These are phyloP conservation scores for Lepidurus arcticus DNA, from an alignment of 1,140 invertebrate species.

Conservation along the genomic window DNA sequence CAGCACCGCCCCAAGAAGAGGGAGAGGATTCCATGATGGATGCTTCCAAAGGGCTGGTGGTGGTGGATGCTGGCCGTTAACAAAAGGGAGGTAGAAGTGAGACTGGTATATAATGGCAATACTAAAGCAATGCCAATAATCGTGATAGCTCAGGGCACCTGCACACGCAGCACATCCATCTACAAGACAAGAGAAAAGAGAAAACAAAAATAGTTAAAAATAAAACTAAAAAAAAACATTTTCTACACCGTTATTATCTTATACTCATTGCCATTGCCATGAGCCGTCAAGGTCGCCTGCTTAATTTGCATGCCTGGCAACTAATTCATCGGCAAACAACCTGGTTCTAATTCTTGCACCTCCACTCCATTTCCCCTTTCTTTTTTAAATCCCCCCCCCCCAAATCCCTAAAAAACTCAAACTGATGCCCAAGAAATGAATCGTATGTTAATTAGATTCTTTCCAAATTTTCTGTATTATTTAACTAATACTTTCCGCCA, in stretches of 20 bases:
- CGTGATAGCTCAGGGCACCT: slow-evolving; percentile 16
- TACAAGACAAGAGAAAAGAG: neutral
- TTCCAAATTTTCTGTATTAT: no score
- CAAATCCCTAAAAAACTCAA: no score
- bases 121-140: neutral
- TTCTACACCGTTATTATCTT: neutral
- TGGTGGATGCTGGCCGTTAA: neutral
- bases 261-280: neutral
- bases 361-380: no score
- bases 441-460: no score
- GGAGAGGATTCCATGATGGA: neutral
- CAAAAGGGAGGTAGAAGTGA: neutral
- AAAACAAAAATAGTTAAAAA: neutral
- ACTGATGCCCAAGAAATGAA: no score
- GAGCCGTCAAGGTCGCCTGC: no score
- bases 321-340: no score
- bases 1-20: neutral
- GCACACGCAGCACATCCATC: slow-evolving; percentile 20
- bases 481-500: no score
- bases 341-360: no score
- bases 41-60: neutral
- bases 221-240: no score
- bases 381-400: no score
- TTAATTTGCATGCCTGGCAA: no score
- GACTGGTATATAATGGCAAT: neutral